These are phyloP conservation scores for Drosophila sucinea DNA, from an alignment of 1,140 invertebrate species.

Conservation along the genomic window DNA sequence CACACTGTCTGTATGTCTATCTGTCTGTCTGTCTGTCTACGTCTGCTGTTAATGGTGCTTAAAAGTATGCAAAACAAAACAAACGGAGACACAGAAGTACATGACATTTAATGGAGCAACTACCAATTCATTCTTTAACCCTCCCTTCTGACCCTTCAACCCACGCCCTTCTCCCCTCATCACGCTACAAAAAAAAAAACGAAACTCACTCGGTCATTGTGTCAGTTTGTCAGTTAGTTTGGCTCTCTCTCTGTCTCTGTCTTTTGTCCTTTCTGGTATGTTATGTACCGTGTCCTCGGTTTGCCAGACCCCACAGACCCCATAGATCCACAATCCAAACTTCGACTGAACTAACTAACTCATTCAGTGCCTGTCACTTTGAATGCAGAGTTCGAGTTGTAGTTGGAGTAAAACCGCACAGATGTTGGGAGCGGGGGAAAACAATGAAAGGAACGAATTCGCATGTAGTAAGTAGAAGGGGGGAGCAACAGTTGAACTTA, in stretches of 20 bases:
- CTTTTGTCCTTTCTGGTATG: constrained; percentile 8
- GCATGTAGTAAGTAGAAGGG: neutral
- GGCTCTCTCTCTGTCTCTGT: neutral
- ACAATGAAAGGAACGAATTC: neutral
- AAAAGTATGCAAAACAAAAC: constrained; percentile 57
- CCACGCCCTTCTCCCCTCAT: neutral
- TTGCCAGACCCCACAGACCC: constrained; percentile 2
- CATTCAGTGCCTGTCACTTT: constrained; percentile 23
- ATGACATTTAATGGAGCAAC: constrained; percentile 62
- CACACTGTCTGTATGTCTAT: neutral
- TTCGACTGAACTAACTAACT: constrained; percentile 14
- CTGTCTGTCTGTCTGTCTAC: neutral
- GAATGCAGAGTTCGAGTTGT: neutral
- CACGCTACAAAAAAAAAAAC: neutral
- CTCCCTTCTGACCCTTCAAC: neutral
- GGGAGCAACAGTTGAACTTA: constrained; percentile 1
- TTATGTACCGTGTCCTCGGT: constrained; percentile 2
- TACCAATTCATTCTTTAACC: constrained; percentile 2
- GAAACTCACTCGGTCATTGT: constrained; percentile 55
- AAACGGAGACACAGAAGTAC: constrained; percentile 40
- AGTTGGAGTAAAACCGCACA: neutral
- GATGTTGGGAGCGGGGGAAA: neutral
- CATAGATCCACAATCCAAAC: constrained; percentile 13
- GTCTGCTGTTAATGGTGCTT: constrained; percentile 56
- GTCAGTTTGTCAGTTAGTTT: constrained; percentile 46